Evolutionary conservation across 2,888 invertebrate species (phyloP).

Genomic region (Calephelis perditalis): DNA sequence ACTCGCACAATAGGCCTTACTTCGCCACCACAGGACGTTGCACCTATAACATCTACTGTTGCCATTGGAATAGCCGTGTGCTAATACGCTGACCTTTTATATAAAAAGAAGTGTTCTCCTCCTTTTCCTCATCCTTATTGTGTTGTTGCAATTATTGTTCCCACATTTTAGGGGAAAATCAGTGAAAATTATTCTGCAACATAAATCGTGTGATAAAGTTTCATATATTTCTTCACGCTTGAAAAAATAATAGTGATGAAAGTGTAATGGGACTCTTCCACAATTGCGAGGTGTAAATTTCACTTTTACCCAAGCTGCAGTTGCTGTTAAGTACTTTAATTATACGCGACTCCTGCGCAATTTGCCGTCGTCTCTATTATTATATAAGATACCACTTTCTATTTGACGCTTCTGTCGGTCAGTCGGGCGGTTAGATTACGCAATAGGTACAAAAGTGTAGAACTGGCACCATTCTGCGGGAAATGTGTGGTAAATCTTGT

Average conservation of each 20-base stretch:
- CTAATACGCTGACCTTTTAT: neutral
- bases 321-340: conserved; percentile 17
- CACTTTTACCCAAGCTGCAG: neutral
- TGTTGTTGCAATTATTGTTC: too few species aligned
- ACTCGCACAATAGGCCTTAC: too few species aligned
- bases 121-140: too few species aligned
- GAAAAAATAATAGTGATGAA: neutral
- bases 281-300: neutral
- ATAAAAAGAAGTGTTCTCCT: too few species aligned
- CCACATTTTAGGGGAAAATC: too few species aligned
- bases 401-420: conserved; percentile 20
- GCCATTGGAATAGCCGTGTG: neutral
- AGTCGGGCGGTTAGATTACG: conserved; percentile 19
- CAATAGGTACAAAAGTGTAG: conserved; percentile 18
- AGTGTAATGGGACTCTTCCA: too few species aligned
- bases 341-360: conserved; percentile 17
- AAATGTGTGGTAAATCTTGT: neutral
- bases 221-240: too few species aligned
- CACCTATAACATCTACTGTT: neutral
- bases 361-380: conserved; percentile 20
- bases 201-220: too few species aligned
- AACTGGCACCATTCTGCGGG: conserved; percentile 2
- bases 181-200: too few species aligned
- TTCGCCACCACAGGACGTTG: too few species aligned
- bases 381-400: conserved; percentile 29